Percentiles rank a stretch among this genome's conserved stretches.
These are phyloP conservation scores for Emydocephalus ijimae DNA, from an alignment of 2,113 vertebrate species.

Conservation along the genomic window DNA sequence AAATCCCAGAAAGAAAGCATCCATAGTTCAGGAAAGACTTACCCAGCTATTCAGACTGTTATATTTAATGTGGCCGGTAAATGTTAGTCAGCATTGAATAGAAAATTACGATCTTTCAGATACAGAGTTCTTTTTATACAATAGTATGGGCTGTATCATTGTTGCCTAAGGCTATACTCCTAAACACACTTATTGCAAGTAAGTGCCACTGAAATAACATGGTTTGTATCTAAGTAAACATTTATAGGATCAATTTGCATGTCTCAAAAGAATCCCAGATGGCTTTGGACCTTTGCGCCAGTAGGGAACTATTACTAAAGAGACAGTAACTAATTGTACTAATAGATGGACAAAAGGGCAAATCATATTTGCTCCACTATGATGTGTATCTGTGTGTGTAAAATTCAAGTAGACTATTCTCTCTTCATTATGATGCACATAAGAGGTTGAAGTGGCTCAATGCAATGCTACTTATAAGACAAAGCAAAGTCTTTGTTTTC, in stretches of 20 bases:
- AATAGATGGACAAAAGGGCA: neutral
- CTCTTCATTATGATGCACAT: neutral
- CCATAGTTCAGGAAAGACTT: conserved; percentile 5
- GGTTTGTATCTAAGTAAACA: neutral
- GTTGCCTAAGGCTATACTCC: neutral
- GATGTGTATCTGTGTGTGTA: neutral
- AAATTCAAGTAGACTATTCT: conserved; percentile 5
- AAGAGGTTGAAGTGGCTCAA: neutral
- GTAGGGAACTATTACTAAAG: neutral
- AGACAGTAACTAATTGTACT: neutral
- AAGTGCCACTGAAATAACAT: neutral
- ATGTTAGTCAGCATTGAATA: neutral
- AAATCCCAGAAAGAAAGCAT: conserved; percentile 31
- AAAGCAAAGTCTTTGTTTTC: neutral
- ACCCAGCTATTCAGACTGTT: neutral
- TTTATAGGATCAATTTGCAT: neutral
- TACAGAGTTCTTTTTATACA: neutral
- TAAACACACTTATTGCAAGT: neutral
- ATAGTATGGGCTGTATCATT: neutral
- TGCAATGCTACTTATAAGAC: neutral
- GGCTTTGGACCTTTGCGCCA: neutral
- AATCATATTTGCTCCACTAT: neutral
- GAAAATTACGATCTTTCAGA: neutral
- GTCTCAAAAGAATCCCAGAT: neutral
- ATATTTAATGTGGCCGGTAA: neutral